Percentiles rank a stretch among this genome's conserved stretches.
Evolutionary conservation across 2,888 invertebrate genomes (phyloP).

Genomic region (Drosophila siamana): DNA sequence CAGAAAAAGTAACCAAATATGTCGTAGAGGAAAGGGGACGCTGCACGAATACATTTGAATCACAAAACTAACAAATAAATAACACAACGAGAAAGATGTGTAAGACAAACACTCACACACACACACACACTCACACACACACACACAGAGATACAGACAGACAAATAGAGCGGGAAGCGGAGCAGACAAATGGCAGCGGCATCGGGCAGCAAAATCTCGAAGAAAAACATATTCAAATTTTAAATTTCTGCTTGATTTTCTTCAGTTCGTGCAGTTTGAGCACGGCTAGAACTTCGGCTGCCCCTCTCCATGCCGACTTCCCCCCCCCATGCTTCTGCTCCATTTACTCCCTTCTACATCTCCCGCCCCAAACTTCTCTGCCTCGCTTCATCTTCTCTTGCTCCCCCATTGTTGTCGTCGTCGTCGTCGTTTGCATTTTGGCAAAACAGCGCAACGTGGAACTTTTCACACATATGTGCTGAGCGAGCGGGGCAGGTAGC

Average conservation of each 20-base stretch:
- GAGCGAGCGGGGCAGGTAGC: neutral
- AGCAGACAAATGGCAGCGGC: constrained; percentile 74
- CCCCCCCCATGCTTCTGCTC: neutral
- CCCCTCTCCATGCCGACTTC: neutral
- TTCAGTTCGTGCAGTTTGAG: constrained; percentile 35
- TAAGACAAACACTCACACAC: constrained; percentile 54
- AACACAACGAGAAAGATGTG: constrained; percentile 67
- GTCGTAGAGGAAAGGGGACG: constrained; percentile 8
- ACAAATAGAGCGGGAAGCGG: neutral
- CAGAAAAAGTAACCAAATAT: constrained; percentile 39
- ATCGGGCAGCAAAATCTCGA: constrained; percentile 31
- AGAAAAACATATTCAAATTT: constrained; percentile 82
- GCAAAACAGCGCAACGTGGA: constrained; percentile 76
- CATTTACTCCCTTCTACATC: neutral
- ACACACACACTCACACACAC: constrained; percentile 1
- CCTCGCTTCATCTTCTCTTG: neutral
- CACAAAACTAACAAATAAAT: constrained; percentile 82
- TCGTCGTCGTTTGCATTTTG: constrained; percentile 74
- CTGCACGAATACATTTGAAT: constrained; percentile 74
- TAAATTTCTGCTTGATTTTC: constrained; percentile 76
- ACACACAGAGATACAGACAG: neutral
- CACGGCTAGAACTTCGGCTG: constrained; percentile 9
- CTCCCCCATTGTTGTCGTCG: constrained; percentile 34
- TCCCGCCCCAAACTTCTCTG: neutral
- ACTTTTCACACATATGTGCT: constrained; percentile 71